Conservation (phyloP, 53 echinoderm and acorn worm species). For the Holothuria scabra region DNA sequence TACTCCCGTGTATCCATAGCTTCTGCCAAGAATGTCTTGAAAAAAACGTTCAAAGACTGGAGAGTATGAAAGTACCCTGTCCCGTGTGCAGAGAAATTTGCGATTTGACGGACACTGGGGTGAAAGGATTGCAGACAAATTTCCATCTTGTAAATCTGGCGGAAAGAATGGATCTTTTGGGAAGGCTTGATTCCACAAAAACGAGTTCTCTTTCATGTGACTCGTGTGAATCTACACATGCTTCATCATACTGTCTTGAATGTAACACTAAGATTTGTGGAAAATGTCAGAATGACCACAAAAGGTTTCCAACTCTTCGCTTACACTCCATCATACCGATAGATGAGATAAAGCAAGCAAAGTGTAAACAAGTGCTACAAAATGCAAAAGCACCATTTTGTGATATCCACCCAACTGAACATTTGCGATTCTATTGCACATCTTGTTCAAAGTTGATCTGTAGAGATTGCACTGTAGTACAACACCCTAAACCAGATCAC, state of each 20-base stretch:
- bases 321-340: background rate
- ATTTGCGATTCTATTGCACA: conserved; percentile 1
- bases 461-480: no score
- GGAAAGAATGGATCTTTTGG: no score
- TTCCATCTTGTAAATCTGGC: no score
- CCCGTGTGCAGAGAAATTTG: no score
- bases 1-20: no score
- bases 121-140: no score
- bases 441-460: conserved; percentile 14
- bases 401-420: background rate
- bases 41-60: no score
- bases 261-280: conserved; percentile 7
- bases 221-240: background rate
- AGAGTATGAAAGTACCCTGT: no score
- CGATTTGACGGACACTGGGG: no score
- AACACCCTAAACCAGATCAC: conserved; percentile 24
- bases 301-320: background rate
- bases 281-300: background rate
- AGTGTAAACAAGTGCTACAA: background rate
- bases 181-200: no score
- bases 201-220: no score
- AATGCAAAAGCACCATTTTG: background rate
- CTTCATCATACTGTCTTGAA: background rate
- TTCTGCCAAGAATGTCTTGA: no score
- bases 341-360: background rate